Base-by-base conservation (phyloP, 2,113 vertebrate species). In the Nipponia nippon region DNA sequence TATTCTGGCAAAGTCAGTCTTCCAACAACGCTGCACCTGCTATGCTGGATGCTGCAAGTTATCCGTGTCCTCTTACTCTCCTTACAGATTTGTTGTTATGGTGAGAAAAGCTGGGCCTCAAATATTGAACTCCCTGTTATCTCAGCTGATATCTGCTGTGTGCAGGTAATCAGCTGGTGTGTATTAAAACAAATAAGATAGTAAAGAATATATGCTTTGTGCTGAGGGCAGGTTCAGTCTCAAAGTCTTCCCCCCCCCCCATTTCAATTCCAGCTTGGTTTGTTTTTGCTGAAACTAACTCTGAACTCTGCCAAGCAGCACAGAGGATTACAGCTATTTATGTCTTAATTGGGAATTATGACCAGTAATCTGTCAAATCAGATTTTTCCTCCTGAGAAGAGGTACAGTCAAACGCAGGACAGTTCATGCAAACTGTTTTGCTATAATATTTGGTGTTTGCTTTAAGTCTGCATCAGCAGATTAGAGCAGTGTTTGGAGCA, bases 191-290 rank as follows among this genome's bases (percentile, higher is more conserved):
- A 73, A 65, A 44, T 44, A 62, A 71, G 61, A 67, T 79, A 88
- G 29, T 56, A 26, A 88, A 79, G 65, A 61, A 42, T 46, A 40
- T 8, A 13, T 16, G 47, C 36, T 90, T 76, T 90, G 30, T 11
- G 13, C 42, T 38, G 19, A 63, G 47, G 38, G 52, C 55, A 71
- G 27, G 29, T 53, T 56, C 34, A 36, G 42, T 18, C 47, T 82
- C 69, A 32, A 73, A 27, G 44, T 85, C 1, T 6, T 20, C 27
- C 70, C 21, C 3, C 3, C 7, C 16, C 3, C 0, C 1, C 7
- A 4, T 22, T 87, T 92, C 36, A 50, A 6, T 83, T 95, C 58
- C 27, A 63, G 19, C 7, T 79, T 82, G 42, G 13, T 75, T 92
- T 67, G 29, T 4, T 82, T 90, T 76, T 49, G 49, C 62, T 12